Evolutionary conservation across 2,113 vertebrate species (phyloP), one percentile per base, ranked within the genome.

Genomic region (Nymphicus hollandicus): DNA sequence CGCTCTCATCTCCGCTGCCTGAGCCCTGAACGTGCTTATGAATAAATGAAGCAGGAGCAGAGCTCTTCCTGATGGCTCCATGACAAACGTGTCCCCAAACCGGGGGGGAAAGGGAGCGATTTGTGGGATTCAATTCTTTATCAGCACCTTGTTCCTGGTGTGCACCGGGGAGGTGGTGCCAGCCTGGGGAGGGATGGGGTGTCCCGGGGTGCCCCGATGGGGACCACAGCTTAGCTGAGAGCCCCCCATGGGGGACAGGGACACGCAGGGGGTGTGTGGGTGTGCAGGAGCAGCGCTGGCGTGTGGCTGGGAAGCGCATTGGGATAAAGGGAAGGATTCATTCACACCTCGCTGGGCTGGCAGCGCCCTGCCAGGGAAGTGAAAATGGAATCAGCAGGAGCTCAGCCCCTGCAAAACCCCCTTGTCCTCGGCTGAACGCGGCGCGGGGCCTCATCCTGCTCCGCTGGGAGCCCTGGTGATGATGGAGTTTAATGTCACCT

Each of bases 111-210:
- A 96, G 81, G 46, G 90, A 97, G 82, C 84, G 18, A 95, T 97
- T 97, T 93, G 92, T 86, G 69, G 83, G 64, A 72, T 89, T 96
- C 61, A 95, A 96, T 96, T 96, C 97, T 97, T 96, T 68, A 97
- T 28, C 77, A 92, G 81, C 60, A 89, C 76, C 91, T 95, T 94
- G 91, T 94, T 86, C 77, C 88, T 70, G 92, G 86, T 64, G 25
- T 18, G 88, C 78, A 35, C 90, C 0, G 14, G 95, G 88, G 96
- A 93, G 8, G 41, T 47, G 2, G 33, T 7, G 69, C 41, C 89
- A 52, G 81, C 2, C 1, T 1, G 0, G 17, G 37, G 18, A 44
- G 50, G 18, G 8, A 1, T 2, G 33, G 47, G 27, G 29, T 5
- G 4, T 27, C 20, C 58, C 1, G 7, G n/a, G 29, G 31, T 65